Base-by-base conservation (phyloP, 2,888 invertebrate species). In the Cryptocephalus primarius region DNA sequence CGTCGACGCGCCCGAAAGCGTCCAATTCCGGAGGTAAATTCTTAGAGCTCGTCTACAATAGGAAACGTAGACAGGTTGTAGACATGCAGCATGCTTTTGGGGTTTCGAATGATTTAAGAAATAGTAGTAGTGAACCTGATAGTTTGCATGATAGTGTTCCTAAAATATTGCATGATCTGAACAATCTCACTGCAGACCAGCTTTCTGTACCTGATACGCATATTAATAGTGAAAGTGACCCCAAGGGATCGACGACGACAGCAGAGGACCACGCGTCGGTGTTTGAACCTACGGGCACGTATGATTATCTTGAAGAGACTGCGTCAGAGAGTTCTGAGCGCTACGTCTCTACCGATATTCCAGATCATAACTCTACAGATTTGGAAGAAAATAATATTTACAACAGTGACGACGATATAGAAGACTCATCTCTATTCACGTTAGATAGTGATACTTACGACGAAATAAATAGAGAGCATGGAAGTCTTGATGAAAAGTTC, bases 1-100 rank as follows among this genome's bases (percentile, higher is more conserved):
- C 84, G 56, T 74, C 80, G 59, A 78, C 74, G 63, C 71, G 77
- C 67, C 77, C 79, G 56, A 78, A 80, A 65, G 80, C 80, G 62
- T 75, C 77, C 63, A 76, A 52, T 41, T 48, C 51, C 47, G 76
- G 75, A 75, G 76, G 76, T 76, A 76, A 70, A 62, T 63, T 64
- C 56, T 56, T 59, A 58, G 58, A 61, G 43, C 72, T 51, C 69
- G 71, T 57, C 65, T 78, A 72, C 71, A 73, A 66, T 61, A 83
- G 79, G 73, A 80, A 74, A 71, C 87, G 80, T 83, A 85, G 80
- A 77, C 78, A 78, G 71, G 77, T 65, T 55, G 54, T 58, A 57
- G 62, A 57, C 56, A 53, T 55, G 57, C 57, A 60, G 66, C 68
- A 68, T 68, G 69, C 59, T 55, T 66, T 64, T 64, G 60, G 67